Conservation (phyloP, 2,888 invertebrate genomes). For the Phengaris alcon region DNA sequence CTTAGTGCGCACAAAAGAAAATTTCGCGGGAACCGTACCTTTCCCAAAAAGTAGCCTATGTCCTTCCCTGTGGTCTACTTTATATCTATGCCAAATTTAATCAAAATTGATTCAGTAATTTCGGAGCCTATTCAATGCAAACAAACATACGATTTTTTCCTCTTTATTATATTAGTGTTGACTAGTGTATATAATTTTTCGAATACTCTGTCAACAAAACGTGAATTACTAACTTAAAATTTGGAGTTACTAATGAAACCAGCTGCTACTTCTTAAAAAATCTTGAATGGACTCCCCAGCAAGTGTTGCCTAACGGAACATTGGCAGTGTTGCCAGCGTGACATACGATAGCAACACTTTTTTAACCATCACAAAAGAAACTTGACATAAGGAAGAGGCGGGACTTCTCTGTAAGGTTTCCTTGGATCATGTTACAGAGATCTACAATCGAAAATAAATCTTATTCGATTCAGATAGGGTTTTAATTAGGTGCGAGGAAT, state of each 20-base stretch:
- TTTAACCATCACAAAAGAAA: constrained; percentile 22
- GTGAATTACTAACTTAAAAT: too few species aligned
- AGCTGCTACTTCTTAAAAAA: not conserved
- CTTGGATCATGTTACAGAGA: constrained; percentile 15
- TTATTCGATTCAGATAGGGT: not conserved
- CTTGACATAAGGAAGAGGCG: constrained; percentile 15
- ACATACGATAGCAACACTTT: constrained; percentile 22
- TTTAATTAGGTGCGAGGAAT: not conserved
- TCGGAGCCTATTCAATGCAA: too few species aligned
- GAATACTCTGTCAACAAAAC: too few species aligned
- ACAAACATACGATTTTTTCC: too few species aligned
- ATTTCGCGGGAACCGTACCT: too few species aligned
- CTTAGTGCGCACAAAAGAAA: too few species aligned
- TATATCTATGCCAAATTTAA: too few species aligned
- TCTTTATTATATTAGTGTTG: too few species aligned
- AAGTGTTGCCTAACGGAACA: constrained; percentile 10
- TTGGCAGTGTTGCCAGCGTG: not conserved
- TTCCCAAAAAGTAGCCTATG: too few species aligned
- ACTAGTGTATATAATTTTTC: too few species aligned
- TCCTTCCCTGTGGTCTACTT: too few species aligned
- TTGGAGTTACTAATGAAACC: not conserved
- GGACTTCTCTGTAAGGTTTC: constrained; percentile 6
- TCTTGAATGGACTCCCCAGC: not conserved
- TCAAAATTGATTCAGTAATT: too few species aligned
- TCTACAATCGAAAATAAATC: not conserved